A percentile compares a stretch with the other conserved stretches of the same genome.
Conservation (phyloP, 1,140 invertebrate species). For the Archivesica marissinica region DNA sequence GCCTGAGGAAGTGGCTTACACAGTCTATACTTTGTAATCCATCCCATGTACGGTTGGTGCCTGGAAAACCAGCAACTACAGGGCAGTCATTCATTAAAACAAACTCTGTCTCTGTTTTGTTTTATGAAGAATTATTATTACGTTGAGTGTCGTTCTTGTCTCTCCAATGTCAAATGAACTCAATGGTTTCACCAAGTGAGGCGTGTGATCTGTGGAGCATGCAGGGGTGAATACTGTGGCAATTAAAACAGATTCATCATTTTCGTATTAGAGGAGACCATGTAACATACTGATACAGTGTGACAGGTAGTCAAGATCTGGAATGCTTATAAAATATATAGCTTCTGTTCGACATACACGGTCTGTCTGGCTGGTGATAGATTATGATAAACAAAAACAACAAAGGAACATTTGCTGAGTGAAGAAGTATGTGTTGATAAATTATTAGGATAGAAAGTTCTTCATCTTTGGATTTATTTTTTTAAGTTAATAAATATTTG, state of each 20-base stretch:
- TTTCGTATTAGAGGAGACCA: neutral
- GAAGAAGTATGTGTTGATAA: too few relatives aligned
- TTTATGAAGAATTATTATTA: too few relatives aligned
- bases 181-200: neutral
- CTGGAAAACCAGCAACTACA: too few relatives aligned
- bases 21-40: too few relatives aligned
- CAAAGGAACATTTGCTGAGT: too few relatives aligned
- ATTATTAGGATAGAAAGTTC: too few relatives aligned
- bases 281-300: conserved; percentile 12
- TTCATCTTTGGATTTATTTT: neutral
- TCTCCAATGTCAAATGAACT: conserved; percentile 1
- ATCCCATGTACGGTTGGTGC: too few relatives aligned
- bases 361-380: neutral
- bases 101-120: too few relatives aligned
- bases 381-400: neutral
- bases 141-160: neutral
- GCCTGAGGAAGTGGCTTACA: too few relatives aligned
- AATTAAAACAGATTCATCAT: conserved; percentile 16
- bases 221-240: neutral
- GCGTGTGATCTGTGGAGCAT: conserved; percentile 22
- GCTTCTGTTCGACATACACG: conserved; percentile 18
- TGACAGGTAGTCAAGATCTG: conserved; percentile 33
- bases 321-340: conserved; percentile 32
- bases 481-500: neutral
- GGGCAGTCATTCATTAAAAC: too few relatives aligned